A percentile compares a stretch with the other conserved stretches of the same genome.
These are phyloP conservation scores for Thaumatotibia leucotreta DNA, from an alignment of 1,140 invertebrate genomes.

Conservation along the genomic window DNA sequence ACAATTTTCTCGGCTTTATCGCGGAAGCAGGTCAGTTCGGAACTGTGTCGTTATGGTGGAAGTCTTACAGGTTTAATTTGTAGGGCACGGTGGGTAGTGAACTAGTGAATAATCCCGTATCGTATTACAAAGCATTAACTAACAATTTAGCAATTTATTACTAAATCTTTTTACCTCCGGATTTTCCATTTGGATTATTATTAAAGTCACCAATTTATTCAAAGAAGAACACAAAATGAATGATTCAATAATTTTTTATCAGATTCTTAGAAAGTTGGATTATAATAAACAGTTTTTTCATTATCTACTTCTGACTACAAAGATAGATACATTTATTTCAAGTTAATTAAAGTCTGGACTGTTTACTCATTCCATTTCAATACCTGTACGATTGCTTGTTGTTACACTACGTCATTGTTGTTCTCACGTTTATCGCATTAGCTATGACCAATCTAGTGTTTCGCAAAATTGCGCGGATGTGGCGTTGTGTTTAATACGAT, in stretches of 20 bases:
- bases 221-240: too few relatives aligned
- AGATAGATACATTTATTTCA: not conserved
- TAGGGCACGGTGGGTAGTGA: not conserved
- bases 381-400: not conserved
- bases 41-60: constrained; percentile 1
- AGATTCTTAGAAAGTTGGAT: too few relatives aligned
- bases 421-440: not conserved
- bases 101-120: not conserved
- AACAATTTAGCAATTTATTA: not conserved
- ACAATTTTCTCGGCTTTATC: constrained; percentile 21
- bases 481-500: not conserved
- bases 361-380: not conserved
- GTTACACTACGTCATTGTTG: not conserved
- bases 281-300: too few relatives aligned
- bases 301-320: not conserved
- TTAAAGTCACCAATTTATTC: too few relatives aligned
- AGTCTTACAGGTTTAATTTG: constrained; percentile 1
- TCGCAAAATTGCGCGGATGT: not conserved
- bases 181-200: not conserved
- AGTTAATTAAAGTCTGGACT: not conserved
- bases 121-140: not conserved
- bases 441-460: not conserved
- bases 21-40: not conserved
- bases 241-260: too few relatives aligned
- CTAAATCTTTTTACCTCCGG: not conserved